Evolutionary conservation across 2,888 invertebrate species (phyloP), one percentile per base, ranked within the genome.

Genomic region (Sesia apiformis): DNA sequence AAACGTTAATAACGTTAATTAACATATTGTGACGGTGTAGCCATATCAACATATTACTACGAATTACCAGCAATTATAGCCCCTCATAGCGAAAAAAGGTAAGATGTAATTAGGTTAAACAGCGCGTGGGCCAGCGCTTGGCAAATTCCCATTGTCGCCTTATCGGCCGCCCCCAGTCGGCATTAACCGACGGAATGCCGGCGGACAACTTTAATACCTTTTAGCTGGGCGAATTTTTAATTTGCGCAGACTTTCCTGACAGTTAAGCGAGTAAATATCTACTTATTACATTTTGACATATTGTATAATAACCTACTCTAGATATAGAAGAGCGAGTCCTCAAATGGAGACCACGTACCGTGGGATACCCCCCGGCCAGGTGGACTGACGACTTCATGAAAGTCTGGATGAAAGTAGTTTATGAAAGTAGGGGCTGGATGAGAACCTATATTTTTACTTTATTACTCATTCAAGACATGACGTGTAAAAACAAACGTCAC

Each of bases 111-210:
- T 82, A 76, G 76, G 70, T 76, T 74, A 65, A 66, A 63, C 55
- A 55, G 40, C 60, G 38, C 41, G 42, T 38, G 65, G 77, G 72
- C 74, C 72, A 72, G 70, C 71, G 76, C 78, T 76, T 76, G 74
- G 73, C 72, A 80, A 77, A 81, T 82, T 82, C 76, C 81, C 78
- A 84, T 69, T 83, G 87, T 87, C 66, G 58, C 74, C 77, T 87
- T 87, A 87, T 87, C 87, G 78, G 65, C 73, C 60, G 62, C 64
- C 76, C 75, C 78, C 86, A 87, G 81, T 70, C 74, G 67, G 67
- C 65, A 62, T 62, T 46, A 58, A 57, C 69, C 65, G 60, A 23
- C 63, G 67, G 67, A 73, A 74, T 70, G 71, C 70, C 72, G 74
- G 60, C 69, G 66, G 64, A 74, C 74, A 78, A 85, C 83, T 86